Evolutionary conservation across 2,113 vertebrate species (phyloP), one percentile per base, ranked within the genome.

Genomic region (Tinamus guttatus): DNA sequence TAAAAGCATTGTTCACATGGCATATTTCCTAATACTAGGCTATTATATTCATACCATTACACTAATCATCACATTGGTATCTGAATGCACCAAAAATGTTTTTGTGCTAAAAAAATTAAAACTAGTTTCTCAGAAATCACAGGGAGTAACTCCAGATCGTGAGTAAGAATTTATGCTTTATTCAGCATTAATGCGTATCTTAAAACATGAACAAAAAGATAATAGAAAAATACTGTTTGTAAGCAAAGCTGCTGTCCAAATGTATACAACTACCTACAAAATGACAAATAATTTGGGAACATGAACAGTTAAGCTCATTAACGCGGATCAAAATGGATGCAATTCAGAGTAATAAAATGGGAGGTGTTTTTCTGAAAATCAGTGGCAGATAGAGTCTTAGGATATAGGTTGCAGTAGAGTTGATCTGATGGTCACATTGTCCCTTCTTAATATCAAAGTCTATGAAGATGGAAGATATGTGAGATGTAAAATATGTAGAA

Each of bases 1-100:
- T 81, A 75, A 92, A 94, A 96, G 81, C 17, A 80, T 34, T 60
- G 56, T 70, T 76, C 81, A 87, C 73, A 94, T 75, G 87, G 68
- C 51, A 49, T 60, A 81, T 92, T 93, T 94, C 81, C 79, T 93
- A 90, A 93, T 71, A 62, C 13, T 73, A 67, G 32, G 47, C 69
- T 93, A 47, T 81, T 89, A 38, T 84, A 17, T 20, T 89, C 40
- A 51, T 71, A 45, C 13, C 24, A 24, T 80, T 92, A 32, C 56
- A 93, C 62, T 81, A 69, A 28, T 92, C 89, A 84, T 71, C 69
- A 91, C 65, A 34, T 52, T 76, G 34, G 32, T 75, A 79, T 79
- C 69, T 87, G 13, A 85, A 90, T 19, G 11, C 3, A 64, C 4
- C 51, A 64, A 49, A 60, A 49, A 12, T 4, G 0, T 2, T 63